Conservation (phyloP, 2,113 vertebrate species). For the Pontoporia blainvillei region DNA sequence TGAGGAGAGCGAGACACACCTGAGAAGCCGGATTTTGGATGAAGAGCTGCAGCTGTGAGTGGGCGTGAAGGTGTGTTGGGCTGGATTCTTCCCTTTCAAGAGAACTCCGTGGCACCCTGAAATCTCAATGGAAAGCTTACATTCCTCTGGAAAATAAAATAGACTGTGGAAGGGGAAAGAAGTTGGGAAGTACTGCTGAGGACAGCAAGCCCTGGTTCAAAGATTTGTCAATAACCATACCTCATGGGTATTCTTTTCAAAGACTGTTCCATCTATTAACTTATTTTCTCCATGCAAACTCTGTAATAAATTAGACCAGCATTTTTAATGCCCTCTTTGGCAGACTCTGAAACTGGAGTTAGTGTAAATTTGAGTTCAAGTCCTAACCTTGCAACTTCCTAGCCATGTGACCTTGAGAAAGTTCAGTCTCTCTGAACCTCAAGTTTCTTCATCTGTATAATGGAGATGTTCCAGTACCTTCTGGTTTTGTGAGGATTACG, state of each 20-base stretch:
- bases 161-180: not conserved
- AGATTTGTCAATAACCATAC: not conserved
- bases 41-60: constrained; percentile 54
- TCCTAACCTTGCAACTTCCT: not conserved
- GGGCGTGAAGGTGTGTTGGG: not conserved
- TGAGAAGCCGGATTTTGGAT: constrained; percentile 21
- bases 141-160: not conserved
- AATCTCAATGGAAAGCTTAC: not conserved
- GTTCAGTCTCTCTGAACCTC: not conserved
- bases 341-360: not conserved
- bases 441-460: not conserved
- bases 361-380: not conserved
- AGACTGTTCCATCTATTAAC: not conserved
- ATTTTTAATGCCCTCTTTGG: not conserved
- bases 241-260: not conserved
- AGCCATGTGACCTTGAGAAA: not conserved
- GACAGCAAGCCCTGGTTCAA: not conserved
- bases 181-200: not conserved
- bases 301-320: not conserved
- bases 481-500: not conserved
- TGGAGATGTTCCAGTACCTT: not conserved
- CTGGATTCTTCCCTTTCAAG: not conserved
- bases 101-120: not conserved
- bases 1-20: constrained; percentile 1
- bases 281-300: not conserved